Evolutionary conservation across 2,888 invertebrate genomes (phyloP).

Genomic region (Microctonus brassicae): DNA sequence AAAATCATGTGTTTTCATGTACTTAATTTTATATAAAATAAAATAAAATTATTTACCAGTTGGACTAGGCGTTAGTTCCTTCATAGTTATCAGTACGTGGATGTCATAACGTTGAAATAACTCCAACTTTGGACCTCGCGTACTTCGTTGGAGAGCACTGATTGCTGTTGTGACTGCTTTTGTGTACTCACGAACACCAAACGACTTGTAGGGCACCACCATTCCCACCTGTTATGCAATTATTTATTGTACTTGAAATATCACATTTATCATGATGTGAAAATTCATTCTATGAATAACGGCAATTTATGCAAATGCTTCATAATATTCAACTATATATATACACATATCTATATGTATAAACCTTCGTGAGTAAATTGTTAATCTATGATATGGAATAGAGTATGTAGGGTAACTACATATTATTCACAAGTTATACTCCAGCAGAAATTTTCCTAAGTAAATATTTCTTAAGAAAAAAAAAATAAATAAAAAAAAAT

Average conservation of each 20-base stretch:
- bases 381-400: too few species aligned
- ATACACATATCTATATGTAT: too few species aligned
- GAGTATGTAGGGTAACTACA: too few species aligned
- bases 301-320: too few species aligned
- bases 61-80: slow-evolving; percentile 82
- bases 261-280: not conserved
- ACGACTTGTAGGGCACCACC: slow-evolving; percentile 83
- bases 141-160: slow-evolving; percentile 74
- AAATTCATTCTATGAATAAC: not conserved
- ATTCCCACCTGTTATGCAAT: slow-evolving; percentile 75
- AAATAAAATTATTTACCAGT: slow-evolving; percentile 76
- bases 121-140: slow-evolving; percentile 73
- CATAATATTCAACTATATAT: too few species aligned
- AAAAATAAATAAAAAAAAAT: too few species aligned
- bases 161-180: slow-evolving; percentile 80
- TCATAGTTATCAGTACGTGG: slow-evolving; percentile 78
- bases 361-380: too few species aligned
- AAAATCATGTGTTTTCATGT: too few species aligned
- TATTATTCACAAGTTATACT: too few species aligned
- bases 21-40: too few species aligned
- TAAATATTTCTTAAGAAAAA: too few species aligned
- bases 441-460: too few species aligned
- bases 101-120: slow-evolving; percentile 80
- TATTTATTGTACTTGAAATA: not conserved
- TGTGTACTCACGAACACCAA: slow-evolving; percentile 80